These are phyloP conservation scores for Corythaixoides concolor DNA, from an alignment of 2,113 vertebrate species.

Conservation along the genomic window DNA sequence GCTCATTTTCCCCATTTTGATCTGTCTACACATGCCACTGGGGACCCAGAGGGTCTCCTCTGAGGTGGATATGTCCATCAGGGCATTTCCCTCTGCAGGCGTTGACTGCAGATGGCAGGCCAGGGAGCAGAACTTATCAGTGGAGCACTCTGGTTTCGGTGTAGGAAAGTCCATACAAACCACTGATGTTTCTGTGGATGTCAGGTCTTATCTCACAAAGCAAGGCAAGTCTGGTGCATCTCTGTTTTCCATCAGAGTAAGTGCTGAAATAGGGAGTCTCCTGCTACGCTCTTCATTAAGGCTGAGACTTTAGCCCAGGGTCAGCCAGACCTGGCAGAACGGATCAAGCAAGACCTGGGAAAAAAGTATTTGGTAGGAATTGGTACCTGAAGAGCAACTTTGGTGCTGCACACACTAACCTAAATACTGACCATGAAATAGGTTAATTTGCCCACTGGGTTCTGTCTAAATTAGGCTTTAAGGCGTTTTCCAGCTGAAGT, in stretches of 20 bases:
- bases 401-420: background rate
- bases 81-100: fast-evolving
- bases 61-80: background rate
- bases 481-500: background rate
- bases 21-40: background rate
- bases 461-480: background rate
- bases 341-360: background rate
- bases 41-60: background rate
- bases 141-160: background rate
- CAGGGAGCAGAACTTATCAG: background rate
- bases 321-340: background rate
- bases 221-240: background rate
- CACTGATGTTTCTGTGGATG: background rate
- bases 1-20: background rate
- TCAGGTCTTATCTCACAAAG: background rate
- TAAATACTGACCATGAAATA: background rate
- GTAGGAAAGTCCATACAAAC: background rate
- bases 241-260: background rate
- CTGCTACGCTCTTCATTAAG: background rate
- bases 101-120: background rate
- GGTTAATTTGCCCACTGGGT: background rate
- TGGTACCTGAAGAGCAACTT: background rate
- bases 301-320: background rate
- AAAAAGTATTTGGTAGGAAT: background rate
- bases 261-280: background rate